phyloP scores from a whole-genome alignment of 2,888 invertebrate species.

The Epinotia bilunana region DNA sequence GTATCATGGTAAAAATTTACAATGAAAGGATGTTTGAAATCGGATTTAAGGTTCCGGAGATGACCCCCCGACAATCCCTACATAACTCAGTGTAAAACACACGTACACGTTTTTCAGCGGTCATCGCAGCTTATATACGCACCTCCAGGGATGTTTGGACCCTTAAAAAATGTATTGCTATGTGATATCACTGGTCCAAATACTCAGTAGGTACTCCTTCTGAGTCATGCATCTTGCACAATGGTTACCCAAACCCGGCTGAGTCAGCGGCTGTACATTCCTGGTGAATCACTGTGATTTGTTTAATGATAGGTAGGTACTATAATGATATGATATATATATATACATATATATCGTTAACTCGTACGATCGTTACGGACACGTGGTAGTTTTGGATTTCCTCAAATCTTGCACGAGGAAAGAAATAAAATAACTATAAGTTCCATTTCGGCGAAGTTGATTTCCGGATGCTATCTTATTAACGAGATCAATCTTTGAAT shows the following conservation, averaged over 20 bases:
- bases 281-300: slow-evolving; percentile 27
- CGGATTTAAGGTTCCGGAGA: no score
- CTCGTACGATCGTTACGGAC: not conserved
- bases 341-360: not conserved
- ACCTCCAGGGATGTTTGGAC: no score
- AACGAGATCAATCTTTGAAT: no score
- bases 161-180: not conserved
- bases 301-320: slow-evolving; percentile 13
- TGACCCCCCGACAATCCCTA: no score
- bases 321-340: not conserved
- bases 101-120: no score
- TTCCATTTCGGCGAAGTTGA: not conserved
- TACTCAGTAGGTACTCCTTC: no score
- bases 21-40: no score
- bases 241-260: slow-evolving; percentile 10
- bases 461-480: not conserved
- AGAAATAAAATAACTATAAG: not conserved
- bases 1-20: no score
- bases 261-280: slow-evolving; percentile 24
- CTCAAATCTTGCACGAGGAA: slow-evolving; percentile 4
- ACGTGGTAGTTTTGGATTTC: not conserved
- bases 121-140: no score
- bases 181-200: no score
- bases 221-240: slow-evolving; percentile 26
- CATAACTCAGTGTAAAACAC: no score